Evolutionary conservation across 2,888 invertebrate genomes (phyloP).

Genomic region (Kuschelorhynchus macadamiae): DNA sequence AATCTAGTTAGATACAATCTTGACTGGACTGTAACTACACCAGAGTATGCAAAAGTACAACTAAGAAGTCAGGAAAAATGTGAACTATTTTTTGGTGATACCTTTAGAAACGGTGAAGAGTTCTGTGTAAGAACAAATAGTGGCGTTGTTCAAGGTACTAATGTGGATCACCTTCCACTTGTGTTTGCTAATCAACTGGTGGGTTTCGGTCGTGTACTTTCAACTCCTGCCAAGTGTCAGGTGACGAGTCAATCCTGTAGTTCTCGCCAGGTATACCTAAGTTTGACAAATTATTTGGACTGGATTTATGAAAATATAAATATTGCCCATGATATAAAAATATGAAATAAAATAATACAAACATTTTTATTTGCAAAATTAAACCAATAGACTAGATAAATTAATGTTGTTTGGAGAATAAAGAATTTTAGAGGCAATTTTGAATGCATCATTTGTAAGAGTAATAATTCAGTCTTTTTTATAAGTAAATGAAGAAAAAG

Average conservation of each 20-base stretch:
- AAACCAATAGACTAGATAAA: too few species aligned
- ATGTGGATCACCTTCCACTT: neutral
- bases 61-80: slow-evolving; percentile 2
- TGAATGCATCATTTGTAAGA: too few species aligned
- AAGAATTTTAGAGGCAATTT: too few species aligned
- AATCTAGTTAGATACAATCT: neutral
- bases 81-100: neutral
- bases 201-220: neutral
- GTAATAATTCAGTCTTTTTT: too few species aligned
- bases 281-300: too few species aligned
- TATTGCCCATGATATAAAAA: too few species aligned
- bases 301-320: too few species aligned
- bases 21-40: neutral
- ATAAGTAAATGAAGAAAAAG: too few species aligned
- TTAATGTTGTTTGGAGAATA: too few species aligned
- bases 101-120: neutral
- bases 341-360: too few species aligned
- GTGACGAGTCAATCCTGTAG: too few species aligned
- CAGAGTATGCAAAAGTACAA: slow-evolving; percentile 2
- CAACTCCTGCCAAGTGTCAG: neutral
- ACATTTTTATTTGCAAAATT: too few species aligned
- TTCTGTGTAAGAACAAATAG: neutral
- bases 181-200: neutral
- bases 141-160: neutral
- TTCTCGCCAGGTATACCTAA: neutral